These are phyloP conservation scores for Euplagia quadripunctaria DNA, from an alignment of 2,888 invertebrate genomes.

Conservation along the genomic window DNA sequence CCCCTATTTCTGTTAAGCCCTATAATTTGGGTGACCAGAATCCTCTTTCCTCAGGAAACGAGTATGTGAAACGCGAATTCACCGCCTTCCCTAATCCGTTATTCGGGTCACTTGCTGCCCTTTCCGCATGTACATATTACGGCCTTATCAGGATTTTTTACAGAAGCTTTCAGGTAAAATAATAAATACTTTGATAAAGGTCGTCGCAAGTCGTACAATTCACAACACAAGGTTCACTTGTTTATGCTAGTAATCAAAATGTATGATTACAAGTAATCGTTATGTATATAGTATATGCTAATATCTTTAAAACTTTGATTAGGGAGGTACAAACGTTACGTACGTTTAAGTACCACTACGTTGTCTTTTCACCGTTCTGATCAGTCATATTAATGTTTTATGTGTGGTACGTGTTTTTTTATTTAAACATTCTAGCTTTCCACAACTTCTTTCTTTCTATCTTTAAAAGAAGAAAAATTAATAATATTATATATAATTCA, in stretches of 20 bases:
- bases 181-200: background rate
- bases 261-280: no score
- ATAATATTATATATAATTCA: no score
- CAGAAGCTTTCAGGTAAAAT: background rate
- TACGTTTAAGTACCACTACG: no score
- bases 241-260: constrained; percentile 14
- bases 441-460: no score
- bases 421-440: no score
- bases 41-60: background rate
- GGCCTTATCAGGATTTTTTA: background rate
- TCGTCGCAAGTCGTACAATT: background rate
- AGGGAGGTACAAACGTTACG: background rate
- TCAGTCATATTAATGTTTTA: no score
- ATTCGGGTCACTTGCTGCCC: background rate
- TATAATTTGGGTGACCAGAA: background rate
- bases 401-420: no score
- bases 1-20: background rate
- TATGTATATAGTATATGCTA: no score
- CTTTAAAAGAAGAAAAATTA: no score
- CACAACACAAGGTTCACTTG: background rate
- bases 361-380: no score
- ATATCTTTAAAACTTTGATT: background rate
- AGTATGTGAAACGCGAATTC: background rate
- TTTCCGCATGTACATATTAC: background rate
- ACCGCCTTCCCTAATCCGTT: background rate